Evolutionary conservation across 2,888 invertebrate species (phyloP), one percentile per base, ranked within the genome.

Genomic region (Ichneumon xanthorius): DNA sequence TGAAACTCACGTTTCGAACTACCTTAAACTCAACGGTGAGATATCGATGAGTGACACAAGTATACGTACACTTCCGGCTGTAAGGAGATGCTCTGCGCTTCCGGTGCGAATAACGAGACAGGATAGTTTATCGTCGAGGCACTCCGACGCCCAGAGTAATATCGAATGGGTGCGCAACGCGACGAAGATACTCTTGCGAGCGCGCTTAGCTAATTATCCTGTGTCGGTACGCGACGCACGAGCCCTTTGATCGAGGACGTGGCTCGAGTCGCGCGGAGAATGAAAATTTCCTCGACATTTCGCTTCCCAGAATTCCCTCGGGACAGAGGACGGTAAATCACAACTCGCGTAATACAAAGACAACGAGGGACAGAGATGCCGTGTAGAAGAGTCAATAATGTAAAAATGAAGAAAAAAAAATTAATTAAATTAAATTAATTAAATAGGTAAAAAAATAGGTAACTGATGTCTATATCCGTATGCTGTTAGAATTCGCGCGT

Each of bases 381-480:
- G 45, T 77, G 45, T 68, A 77, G 50, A 22, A 61, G 63, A 80
- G 80, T 82, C 80, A 72, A 82, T 80, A 82, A 68, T 85, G 80
- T 65, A 75, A 37, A 73, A 81, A 63, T 30, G 40, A 70, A 58
- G 45, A 72, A 30, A 61, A 80, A 37, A 53, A 5, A 30, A 48
- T 45, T 45, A 48, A 48, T 48, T 16, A 48, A 45, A n/a, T 45
- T 14, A 45, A 48, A 48, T 16, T 48, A 48, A 40, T 40, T 9
- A 40, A 5, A 40, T 11, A 40, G 45, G 4, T 48, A 48, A 16
- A 48, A 16, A 45, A 63, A 75, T 70, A 83, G 55, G 16, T 19
- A 33, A 70, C 63, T 22, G 22, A 58, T 75, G 63, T 77, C 26
- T 58, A 67, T 58, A 71, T 79, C 30, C 14, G 45, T 67, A 63